Evolutionary conservation across 2,888 invertebrate genomes (phyloP).

Genomic region (Leucophora obtusa): DNA sequence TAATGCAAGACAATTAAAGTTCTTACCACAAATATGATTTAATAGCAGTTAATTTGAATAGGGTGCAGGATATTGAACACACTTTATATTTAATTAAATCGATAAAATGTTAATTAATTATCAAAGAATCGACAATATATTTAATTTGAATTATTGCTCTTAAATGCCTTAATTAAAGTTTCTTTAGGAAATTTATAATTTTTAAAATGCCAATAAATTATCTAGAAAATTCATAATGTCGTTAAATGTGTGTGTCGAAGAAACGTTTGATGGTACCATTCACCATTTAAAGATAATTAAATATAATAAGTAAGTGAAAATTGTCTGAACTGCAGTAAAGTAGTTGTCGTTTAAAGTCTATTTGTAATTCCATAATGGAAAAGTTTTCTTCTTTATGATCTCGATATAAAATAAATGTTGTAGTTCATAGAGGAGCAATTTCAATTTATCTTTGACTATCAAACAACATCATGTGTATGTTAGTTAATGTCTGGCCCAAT

Average conservation of each 20-base stretch:
- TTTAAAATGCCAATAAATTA: constrained; percentile 15
- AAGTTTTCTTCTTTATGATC: constrained; percentile 33
- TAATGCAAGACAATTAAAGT: neutral
- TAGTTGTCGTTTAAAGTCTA: neutral
- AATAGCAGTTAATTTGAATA: constrained; percentile 29
- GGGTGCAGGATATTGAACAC: constrained; percentile 34
- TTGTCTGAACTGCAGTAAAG: neutral
- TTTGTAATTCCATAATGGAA: constrained; percentile 32
- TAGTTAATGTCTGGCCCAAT: constrained; percentile 9
- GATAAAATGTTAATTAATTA: neutral
- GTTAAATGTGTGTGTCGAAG: neutral
- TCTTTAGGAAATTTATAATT: constrained; percentile 9
- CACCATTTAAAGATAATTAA: constrained; percentile 46
- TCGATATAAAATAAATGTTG: constrained; percentile 11
- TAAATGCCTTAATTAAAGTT: constrained; percentile 20
- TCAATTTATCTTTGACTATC: constrained; percentile 32
- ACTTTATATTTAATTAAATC: neutral
- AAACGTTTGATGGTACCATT: constrained; percentile 41
- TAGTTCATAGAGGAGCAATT: constrained; percentile 24
- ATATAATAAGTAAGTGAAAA: constrained; percentile 36
- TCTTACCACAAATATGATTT: neutral
- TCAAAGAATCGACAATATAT: constrained; percentile 7
- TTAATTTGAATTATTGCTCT: constrained; percentile 23
- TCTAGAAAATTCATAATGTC: neutral
- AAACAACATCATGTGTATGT: constrained; percentile 31